These are phyloP conservation scores for Tupaia tana DNA, from an alignment of 2,113 vertebrate genomes.

Conservation along the genomic window DNA sequence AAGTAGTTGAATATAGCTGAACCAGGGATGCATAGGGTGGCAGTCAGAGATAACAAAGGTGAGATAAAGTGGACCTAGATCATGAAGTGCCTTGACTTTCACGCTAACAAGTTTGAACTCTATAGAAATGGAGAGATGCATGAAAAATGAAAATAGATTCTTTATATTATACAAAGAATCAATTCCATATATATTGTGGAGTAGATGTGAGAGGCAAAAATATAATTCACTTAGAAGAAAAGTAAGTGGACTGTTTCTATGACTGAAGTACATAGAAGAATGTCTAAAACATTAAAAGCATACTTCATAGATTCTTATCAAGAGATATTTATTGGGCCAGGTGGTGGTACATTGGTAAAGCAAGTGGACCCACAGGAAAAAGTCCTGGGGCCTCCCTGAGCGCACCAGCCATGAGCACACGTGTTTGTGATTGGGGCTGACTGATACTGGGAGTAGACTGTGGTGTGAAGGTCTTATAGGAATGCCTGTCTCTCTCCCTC, in stretches of 20 bases:
- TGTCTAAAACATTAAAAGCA: neutral
- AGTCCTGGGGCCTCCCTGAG: too few species aligned
- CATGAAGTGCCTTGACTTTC: neutral
- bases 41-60: neutral
- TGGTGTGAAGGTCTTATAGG: too few species aligned
- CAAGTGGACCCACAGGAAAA: too few species aligned
- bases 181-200: neutral
- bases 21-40: neutral
- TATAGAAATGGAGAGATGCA: neutral
- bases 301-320: neutral
- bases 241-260: neutral
- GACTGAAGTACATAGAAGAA: neutral
- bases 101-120: constrained; percentile 1
- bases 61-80: neutral
- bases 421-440: too few species aligned
- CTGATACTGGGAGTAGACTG: too few species aligned
- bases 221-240: neutral
- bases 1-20: neutral
- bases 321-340: neutral
- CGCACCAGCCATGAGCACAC: too few species aligned
- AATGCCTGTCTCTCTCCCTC: too few species aligned
- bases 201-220: neutral
- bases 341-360: too few species aligned
- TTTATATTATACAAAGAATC: neutral
- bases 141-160: neutral